phyloP scores from a whole-genome alignment of 2,113 vertebrate genomes.

The Theristicus caerulescens region DNA sequence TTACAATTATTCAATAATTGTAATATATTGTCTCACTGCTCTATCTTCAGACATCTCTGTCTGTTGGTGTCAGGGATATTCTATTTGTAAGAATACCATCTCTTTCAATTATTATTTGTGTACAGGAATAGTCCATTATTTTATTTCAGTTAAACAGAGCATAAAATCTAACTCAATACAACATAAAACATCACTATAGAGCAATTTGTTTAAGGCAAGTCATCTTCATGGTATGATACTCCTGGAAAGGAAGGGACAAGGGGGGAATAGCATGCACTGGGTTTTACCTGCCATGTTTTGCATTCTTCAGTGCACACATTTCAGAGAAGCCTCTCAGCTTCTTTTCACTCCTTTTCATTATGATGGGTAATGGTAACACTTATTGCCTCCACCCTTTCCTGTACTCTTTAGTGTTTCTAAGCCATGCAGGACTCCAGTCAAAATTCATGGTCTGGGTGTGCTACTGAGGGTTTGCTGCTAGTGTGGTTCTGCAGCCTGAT shows the following conservation, averaged over 20 bases:
- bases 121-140: neutral
- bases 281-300: neutral
- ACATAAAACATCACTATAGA: neutral
- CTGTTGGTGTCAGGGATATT: neutral
- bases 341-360: neutral
- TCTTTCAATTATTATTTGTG: neutral
- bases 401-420: neutral
- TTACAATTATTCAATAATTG: neutral
- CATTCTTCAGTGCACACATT: neutral
- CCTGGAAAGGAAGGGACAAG: neutral
- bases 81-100: neutral
- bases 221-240: neutral
- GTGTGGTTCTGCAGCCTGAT: neutral
- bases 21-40: neutral
- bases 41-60: neutral
- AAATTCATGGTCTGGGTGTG: neutral
- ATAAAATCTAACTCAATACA: conserved; percentile 25
- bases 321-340: neutral
- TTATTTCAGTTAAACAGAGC: conserved; percentile 6
- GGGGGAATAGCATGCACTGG: neutral
- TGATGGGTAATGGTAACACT: neutral
- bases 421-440: neutral
- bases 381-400: neutral
- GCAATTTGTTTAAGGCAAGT: conserved; percentile 19
- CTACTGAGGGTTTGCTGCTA: neutral